Evolutionary conservation across 2,113 vertebrate species (phyloP).

Genomic region (Labeo rohita): DNA sequence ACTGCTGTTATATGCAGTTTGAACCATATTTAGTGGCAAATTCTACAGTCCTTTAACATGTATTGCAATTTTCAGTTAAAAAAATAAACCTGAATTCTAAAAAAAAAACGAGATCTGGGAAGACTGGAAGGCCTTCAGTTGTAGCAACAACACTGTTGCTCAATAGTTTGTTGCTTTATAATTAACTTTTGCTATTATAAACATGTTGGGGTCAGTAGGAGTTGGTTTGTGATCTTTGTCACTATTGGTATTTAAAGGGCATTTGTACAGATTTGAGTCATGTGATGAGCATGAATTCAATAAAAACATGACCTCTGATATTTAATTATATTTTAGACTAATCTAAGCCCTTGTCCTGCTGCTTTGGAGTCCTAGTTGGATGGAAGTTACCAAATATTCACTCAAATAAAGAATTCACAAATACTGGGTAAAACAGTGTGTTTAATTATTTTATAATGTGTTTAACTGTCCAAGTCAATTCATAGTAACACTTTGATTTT

Average conservation of each 20-base stretch:
- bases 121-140: neutral
- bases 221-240: slow-evolving; percentile 26
- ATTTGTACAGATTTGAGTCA: slow-evolving; percentile 18
- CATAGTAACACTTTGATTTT: no score
- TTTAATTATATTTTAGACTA: neutral
- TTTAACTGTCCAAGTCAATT: no score
- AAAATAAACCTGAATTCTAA: neutral
- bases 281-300: neutral
- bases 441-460: no score
- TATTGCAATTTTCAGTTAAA: neutral
- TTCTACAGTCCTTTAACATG: no score
- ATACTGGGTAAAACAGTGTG: neutral
- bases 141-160: neutral
- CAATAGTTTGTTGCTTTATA: slow-evolving; percentile 57
- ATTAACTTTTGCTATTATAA: slow-evolving; percentile 55
- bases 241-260: neutral
- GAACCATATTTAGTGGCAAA: no score
- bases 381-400: neutral
- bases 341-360: neutral
- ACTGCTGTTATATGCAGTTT: no score
- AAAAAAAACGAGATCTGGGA: neutral
- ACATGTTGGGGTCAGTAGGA: slow-evolving; percentile 36
- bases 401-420: neutral
- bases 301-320: neutral
- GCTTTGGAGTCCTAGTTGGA: neutral